Evolutionary conservation across 2,797 vertebrate genomes (phyloP).

Genomic region (Sebastes trivittatus): DNA sequence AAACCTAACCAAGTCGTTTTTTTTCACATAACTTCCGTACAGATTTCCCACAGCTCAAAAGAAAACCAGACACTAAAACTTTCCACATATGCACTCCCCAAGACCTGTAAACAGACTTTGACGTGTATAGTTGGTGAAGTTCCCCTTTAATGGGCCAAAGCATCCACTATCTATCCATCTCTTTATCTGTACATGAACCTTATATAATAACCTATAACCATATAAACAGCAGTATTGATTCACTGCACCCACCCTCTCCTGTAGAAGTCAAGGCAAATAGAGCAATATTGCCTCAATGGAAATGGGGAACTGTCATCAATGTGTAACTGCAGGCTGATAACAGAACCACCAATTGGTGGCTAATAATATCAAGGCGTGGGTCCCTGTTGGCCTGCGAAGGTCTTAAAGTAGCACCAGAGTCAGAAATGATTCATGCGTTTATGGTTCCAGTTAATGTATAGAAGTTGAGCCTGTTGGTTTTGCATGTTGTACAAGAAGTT

Average conservation of each 20-base stretch:
- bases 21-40: too few relatives aligned
- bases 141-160: background rate
- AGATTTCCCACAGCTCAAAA: background rate
- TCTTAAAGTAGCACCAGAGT: conserved; percentile 24
- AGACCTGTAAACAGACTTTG: background rate
- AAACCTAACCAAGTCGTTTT: too few relatives aligned
- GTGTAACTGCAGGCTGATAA: conserved; percentile 80
- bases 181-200: background rate
- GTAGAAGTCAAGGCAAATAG: conserved; percentile 54
- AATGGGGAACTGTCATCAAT: conserved; percentile 77
- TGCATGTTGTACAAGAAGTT: background rate
- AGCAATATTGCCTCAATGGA: conserved; percentile 58
- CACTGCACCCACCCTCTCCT: background rate
- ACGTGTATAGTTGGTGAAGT: background rate
- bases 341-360: conserved; percentile 57
- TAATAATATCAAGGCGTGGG: conserved; percentile 74
- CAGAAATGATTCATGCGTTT: conserved; percentile 39
- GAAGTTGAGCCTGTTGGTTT: background rate
- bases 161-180: conserved; percentile 2
- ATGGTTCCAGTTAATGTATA: conserved; percentile 24
- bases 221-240: conserved; percentile 34
- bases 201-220: background rate
- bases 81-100: background rate
- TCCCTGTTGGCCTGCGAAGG: conserved; percentile 8
- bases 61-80: background rate